Percentiles rank a stretch among this genome's conserved stretches.
Conservation (phyloP, 2,888 invertebrate species). For the Rotaria sp. region DNA sequence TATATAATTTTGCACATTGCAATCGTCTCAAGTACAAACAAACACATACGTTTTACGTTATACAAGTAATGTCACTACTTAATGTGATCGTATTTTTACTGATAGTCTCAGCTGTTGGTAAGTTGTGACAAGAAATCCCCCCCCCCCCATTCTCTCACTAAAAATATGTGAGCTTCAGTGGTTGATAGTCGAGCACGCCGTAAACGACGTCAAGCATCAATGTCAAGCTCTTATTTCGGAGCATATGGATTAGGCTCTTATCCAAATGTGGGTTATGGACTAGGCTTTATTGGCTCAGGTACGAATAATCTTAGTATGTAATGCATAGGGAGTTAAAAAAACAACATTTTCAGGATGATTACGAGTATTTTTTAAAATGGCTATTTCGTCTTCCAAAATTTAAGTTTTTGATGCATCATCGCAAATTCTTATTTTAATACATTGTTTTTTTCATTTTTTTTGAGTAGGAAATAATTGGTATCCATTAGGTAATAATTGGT, state of each 20-base stretch:
- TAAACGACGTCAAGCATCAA: not conserved
- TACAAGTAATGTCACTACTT: not conserved
- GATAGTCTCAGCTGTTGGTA: not conserved
- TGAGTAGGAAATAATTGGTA: not conserved
- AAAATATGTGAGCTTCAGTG: not conserved
- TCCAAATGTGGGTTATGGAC: not conserved
- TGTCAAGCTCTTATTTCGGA: not conserved
- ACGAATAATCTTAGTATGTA: not conserved
- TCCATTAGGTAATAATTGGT: not conserved
- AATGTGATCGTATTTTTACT: not conserved
- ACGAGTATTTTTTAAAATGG: no score
- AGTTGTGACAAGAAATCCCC: not conserved
- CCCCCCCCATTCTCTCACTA: no score
- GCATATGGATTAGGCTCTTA: not conserved
- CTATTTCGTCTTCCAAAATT: not conserved
- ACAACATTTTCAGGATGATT: no score
- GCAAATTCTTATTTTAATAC: no score
- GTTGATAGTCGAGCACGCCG: not conserved
- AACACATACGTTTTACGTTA: not conserved
- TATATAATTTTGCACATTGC: not conserved
- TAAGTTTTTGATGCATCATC: no score
- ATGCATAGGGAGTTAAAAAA: no score
- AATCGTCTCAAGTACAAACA: not conserved
- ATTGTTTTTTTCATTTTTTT: no score
- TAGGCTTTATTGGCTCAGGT: not conserved